These are phyloP conservation scores for Crotophaga sulcirostris DNA, from an alignment of 2,113 vertebrate species.

Conservation along the genomic window DNA sequence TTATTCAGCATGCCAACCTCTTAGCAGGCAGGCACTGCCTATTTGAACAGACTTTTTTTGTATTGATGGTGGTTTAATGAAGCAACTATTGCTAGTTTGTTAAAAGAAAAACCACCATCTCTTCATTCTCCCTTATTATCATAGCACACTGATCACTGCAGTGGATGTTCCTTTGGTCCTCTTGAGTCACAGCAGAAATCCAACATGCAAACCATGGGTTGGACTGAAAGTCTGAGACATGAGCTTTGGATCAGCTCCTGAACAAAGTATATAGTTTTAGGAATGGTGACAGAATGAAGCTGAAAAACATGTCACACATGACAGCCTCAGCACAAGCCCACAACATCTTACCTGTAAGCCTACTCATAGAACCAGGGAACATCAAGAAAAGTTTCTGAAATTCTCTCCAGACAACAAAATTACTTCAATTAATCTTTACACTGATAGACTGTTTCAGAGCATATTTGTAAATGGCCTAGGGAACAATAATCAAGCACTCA, in stretches of 20 bases:
- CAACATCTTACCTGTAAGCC: neutral
- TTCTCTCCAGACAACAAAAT: slow-evolving; percentile 52
- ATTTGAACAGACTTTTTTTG: neutral
- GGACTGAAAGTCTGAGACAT: neutral
- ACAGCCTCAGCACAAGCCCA: neutral
- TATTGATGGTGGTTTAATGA: slow-evolving; percentile 13
- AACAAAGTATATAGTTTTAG: neutral
- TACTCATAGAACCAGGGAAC: neutral
- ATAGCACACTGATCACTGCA: neutral
- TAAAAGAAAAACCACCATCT: neutral
- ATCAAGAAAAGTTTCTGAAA: slow-evolving; percentile 7
- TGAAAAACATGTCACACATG: neutral
- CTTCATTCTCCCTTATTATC: neutral
- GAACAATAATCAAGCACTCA: slow-evolving; percentile 71
- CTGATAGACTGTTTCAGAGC: slow-evolving; percentile 47
- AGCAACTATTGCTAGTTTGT: neutral
- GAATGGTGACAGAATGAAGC: neutral
- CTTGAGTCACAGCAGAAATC: slow-evolving; percentile 17
- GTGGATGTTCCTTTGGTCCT: slow-evolving; percentile 6
- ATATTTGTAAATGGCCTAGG: slow-evolving; percentile 47
- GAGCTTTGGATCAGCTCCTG: neutral
- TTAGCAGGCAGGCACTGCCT: neutral
- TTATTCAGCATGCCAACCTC: neutral
- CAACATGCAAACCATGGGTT: neutral
- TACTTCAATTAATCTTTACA: slow-evolving; percentile 62